A percentile compares a stretch with the other conserved stretches of the same genome.
These are phyloP conservation scores for Wasmannia auropunctata DNA, from an alignment of 1,140 invertebrate genomes.

Conservation along the genomic window DNA sequence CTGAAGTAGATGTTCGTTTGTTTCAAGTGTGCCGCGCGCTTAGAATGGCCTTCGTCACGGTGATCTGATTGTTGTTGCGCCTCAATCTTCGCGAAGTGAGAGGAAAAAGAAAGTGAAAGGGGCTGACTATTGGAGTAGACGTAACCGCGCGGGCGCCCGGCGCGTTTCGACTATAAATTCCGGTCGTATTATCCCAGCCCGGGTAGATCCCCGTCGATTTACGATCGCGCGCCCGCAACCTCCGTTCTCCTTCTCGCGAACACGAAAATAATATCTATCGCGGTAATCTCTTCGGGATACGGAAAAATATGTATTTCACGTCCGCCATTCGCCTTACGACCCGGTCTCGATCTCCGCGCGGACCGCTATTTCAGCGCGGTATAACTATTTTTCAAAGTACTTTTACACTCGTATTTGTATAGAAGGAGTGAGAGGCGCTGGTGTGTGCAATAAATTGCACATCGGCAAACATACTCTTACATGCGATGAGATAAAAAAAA, in stretches of 20 bases:
- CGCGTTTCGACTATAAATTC: constrained; percentile 56
- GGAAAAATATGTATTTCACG: constrained; percentile 36
- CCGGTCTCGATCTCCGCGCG: constrained; percentile 3
- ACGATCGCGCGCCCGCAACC: not conserved
- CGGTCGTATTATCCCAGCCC: constrained; percentile 36
- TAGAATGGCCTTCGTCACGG: not conserved
- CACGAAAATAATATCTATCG: constrained; percentile 49
- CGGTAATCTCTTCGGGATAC: constrained; percentile 23
- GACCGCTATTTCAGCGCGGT: not conserved
- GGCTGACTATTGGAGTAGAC: constrained; percentile 29
- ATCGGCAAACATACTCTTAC: not conserved
- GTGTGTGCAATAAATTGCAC: not conserved
- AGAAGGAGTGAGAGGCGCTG: not conserved
- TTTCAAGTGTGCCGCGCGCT: not conserved
- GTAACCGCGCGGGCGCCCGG: constrained; percentile 11
- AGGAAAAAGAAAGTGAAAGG: constrained; percentile 41
- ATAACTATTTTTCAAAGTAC: not conserved
- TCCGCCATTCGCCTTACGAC: not conserved
- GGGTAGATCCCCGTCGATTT: constrained; percentile 42
- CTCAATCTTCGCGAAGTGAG: constrained; percentile 30
- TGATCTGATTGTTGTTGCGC: constrained; percentile 9
- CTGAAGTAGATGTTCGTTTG: not conserved
- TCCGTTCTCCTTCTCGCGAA: constrained; percentile 15
- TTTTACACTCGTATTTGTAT: not conserved
- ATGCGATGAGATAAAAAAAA: not conserved